A percentile compares a stretch with the other conserved stretches of the same genome.
Evolutionary conservation across 2,113 vertebrate genomes (phyloP).

Genomic region (Hipposideros armiger): DNA sequence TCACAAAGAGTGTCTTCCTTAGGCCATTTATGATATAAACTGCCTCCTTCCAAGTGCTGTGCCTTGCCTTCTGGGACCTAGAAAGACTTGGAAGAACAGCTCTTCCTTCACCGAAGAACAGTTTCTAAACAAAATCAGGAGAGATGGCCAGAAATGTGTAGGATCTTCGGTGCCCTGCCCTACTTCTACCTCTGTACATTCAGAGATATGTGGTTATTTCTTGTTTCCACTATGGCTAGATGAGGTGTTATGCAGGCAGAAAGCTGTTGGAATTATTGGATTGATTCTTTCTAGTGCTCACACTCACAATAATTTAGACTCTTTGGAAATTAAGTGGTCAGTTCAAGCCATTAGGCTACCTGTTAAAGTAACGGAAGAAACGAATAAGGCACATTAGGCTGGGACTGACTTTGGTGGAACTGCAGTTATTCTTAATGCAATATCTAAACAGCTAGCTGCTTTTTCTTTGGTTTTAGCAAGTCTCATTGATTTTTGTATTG

Average conservation of each 20-base stretch:
- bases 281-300: not conserved
- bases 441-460: not conserved
- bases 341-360: not conserved
- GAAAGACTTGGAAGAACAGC: not conserved
- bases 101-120: not conserved
- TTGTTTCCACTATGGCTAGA: not conserved
- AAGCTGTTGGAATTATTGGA: not conserved
- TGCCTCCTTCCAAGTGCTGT: not conserved
- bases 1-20: not conserved
- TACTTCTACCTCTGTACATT: not conserved
- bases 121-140: not conserved
- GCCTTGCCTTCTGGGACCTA: not conserved
- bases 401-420: not conserved
- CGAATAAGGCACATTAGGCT: not conserved
- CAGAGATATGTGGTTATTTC: not conserved
- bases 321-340: conserved; percentile 6
- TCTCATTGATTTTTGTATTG: not conserved
- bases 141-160: not conserved
- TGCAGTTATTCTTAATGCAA: not conserved
- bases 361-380: not conserved
- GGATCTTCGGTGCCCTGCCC: not conserved
- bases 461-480: not conserved
- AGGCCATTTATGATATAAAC: not conserved
- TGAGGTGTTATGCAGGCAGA: not conserved
- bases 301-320: not conserved